phyloP scores from a whole-genome alignment of 2,113 vertebrate genomes.

The Pelusios castaneus region DNA sequence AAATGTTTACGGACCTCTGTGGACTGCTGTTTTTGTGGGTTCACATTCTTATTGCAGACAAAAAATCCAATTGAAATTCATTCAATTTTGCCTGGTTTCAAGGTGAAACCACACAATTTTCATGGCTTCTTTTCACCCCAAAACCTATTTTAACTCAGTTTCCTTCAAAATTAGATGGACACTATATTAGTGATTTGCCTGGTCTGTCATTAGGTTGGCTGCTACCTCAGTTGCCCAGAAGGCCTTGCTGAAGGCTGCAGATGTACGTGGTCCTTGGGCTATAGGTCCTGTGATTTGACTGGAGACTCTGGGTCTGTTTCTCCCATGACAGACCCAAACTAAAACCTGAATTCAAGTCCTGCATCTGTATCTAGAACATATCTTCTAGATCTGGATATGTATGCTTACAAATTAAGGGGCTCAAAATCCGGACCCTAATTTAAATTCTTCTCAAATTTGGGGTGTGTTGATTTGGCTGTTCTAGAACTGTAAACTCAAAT shows the following conservation, averaged over 20 bases:
- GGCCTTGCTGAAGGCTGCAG: neutral
- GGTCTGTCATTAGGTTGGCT: neutral
- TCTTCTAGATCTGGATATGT: neutral
- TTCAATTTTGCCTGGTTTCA: neutral
- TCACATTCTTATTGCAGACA: neutral
- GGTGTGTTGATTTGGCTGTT: neutral
- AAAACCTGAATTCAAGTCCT: neutral
- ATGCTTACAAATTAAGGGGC: neutral
- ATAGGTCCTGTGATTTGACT: neutral
- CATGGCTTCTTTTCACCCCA: neutral
- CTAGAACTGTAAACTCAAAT: neutral
- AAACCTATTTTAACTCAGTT: accelerated
- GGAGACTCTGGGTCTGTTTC: neutral
- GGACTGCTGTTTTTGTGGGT: neutral
- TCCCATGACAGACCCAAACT: neutral
- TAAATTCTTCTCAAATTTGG: accelerated
- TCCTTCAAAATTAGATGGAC: neutral
- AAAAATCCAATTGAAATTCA: neutral
- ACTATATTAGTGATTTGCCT: neutral
- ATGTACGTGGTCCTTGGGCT: neutral
- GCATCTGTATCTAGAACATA: accelerated
- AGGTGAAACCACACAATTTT: neutral
- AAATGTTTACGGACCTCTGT: neutral
- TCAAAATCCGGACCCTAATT: neutral
- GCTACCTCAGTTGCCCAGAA: neutral